Percentiles rank a stretch among this genome's conserved stretches.
Conservation (phyloP, 1,140 invertebrate genomes). For the Drusus annulatus region DNA sequence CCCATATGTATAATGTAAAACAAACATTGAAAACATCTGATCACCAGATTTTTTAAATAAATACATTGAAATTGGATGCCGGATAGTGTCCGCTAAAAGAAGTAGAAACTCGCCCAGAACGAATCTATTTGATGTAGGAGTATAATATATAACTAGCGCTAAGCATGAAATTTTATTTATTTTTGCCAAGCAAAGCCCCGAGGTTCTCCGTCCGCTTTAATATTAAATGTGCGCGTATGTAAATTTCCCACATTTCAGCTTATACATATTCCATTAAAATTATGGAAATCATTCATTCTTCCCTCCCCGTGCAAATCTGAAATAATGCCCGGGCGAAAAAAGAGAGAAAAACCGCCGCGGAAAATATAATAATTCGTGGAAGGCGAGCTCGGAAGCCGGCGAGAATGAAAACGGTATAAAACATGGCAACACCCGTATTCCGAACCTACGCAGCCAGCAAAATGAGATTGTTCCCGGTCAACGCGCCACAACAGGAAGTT, state of each 20-base stretch:
- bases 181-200: background rate
- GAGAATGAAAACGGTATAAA: constrained; percentile 6
- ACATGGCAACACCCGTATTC: constrained; percentile 33
- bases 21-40: too few species aligned
- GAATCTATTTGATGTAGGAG: too few species aligned
- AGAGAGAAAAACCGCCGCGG: constrained; percentile 12
- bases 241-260: constrained; percentile 48
- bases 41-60: too few species aligned
- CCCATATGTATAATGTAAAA: too few species aligned
- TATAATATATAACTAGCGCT: too few species aligned
- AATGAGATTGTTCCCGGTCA: constrained; percentile 59
- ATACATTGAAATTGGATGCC: too few species aligned
- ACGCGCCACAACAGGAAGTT: constrained; percentile 56
- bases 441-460: constrained; percentile 48
- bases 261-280: constrained; percentile 56
- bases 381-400: background rate
- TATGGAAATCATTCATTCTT: constrained; percentile 55
- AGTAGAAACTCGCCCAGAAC: too few species aligned
- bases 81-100: too few species aligned
- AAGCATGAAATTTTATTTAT: background rate
- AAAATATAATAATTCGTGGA: constrained; percentile 25
- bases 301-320: constrained; percentile 45
- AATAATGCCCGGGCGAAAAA: constrained; percentile 39
- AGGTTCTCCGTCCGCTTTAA: constrained; percentile 6
- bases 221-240: constrained; percentile 49